These are phyloP conservation scores for Danio rerio DNA, from an alignment of 2,113 vertebrate species.

Conservation along the genomic window GRCz12tu NC_133180.1:7032501-7033000, in stretches of 20 bases:
- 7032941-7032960: too few relatives aligned
- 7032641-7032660: constrained; percentile 1
- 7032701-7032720: constrained; percentile 1
- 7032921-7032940: too few relatives aligned
- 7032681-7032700: constrained; percentile 5
- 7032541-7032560: background rate
- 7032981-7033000: too few relatives aligned
- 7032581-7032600: background rate
- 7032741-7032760: background rate
- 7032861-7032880: too few relatives aligned
- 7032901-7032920: too few relatives aligned
- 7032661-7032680: constrained; percentile 26
- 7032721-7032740: constrained; percentile 15
- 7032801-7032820: background rate
- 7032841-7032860: too few relatives aligned
- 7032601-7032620: background rate
- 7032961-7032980: too few relatives aligned
- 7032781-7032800: background rate
- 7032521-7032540: constrained; percentile 14
- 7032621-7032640: constrained; percentile 8
- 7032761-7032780: background rate
- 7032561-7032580: background rate
- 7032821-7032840: too few relatives aligned
- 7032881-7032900: too few relatives aligned
- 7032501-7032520: background rate